Evolutionary conservation across 2,113 vertebrate genomes (phyloP), one percentile per base, ranked within the genome.

Genomic region (Echinops telfairi): DNA sequence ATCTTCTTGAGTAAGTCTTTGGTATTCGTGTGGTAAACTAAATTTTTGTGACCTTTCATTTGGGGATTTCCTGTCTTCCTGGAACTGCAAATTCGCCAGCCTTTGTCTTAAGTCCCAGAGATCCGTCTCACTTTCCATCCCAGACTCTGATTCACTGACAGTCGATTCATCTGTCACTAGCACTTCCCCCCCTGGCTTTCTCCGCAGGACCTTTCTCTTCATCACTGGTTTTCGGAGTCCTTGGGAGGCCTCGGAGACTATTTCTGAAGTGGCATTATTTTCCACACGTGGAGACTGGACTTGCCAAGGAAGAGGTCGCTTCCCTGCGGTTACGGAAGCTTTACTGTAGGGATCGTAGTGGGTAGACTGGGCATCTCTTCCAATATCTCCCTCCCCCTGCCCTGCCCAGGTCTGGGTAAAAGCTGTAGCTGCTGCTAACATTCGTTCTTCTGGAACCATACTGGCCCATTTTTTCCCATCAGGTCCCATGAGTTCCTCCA

Each of bases 171-270:
- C 94, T 0, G 90, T 97, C 43, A 98, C 89, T 76, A 97, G 92
- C 0, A 98, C 97, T 27, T 94, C 93, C 31, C 98, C 98, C 0
- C 90, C 97, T 0, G 98, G 96, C 78, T 90, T 97, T 93, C 17
- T 98, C 19, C 98, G 96, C 80, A 98, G 94, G 89, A 98, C 98
- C 40, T 98, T 98, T 95, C 98, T 98, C 81, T 98, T 98, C 97
- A 98, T 97, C 3, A 95, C 80, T 84, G 95, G 25, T 81, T 64
- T 96, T 86, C 47, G 89, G 23, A 90, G 43, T 93, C 83, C 94
- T 33, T 93, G 95, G 64, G 95, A 95, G 27, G 66, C 68, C 82
- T 96, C 95, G 1, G 95, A 96, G 80, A 25, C 79, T 15, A 64
- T 58, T 43, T 93, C 95, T 29, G 96, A 93, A 43, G 89, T 33